phyloP scores from a whole-genome alignment of 2,113 vertebrate genomes.

The Pollimyrus isidori region DNA sequence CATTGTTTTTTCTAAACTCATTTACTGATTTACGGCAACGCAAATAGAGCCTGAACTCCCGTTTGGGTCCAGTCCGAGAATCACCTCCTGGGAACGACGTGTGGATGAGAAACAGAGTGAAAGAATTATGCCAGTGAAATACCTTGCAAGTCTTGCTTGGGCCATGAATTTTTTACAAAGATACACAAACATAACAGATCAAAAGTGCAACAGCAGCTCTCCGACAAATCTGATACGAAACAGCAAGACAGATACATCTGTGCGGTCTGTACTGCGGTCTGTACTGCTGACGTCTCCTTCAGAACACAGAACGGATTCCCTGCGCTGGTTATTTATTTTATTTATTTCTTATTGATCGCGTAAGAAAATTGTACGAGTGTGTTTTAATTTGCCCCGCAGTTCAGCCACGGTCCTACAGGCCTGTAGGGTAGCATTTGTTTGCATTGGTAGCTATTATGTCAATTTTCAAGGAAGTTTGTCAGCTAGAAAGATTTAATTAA shows the following conservation, averaged over 20 bases:
- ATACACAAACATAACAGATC: not conserved
- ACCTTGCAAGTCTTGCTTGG: not conserved
- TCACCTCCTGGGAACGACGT: not conserved
- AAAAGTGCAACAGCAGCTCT: not conserved
- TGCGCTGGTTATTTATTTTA: not conserved
- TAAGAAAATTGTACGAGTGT: not conserved
- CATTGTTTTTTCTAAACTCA: not conserved
- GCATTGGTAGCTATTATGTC: constrained; percentile 40
- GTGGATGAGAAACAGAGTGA: not conserved
- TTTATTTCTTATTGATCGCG: not conserved
- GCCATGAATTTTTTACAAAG: not conserved
- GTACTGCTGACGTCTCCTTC: not conserved
- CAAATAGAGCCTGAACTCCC: not conserved
- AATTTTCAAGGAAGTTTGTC: constrained; percentile 53
- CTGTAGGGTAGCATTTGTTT: constrained; percentile 23
- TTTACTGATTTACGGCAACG: not conserved
- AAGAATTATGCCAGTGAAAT: not conserved
- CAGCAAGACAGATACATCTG: not conserved
- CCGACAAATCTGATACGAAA: not conserved
- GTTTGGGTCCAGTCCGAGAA: not conserved
- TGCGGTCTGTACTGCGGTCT: too few relatives aligned
- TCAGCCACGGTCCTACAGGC: not conserved
- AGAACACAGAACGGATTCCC: not conserved
- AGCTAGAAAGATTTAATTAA: constrained; percentile 64
- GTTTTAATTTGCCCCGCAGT: not conserved